Base-by-base conservation (phyloP, 2,888 invertebrate species). In the Microctonus aethiopoides region DNA sequence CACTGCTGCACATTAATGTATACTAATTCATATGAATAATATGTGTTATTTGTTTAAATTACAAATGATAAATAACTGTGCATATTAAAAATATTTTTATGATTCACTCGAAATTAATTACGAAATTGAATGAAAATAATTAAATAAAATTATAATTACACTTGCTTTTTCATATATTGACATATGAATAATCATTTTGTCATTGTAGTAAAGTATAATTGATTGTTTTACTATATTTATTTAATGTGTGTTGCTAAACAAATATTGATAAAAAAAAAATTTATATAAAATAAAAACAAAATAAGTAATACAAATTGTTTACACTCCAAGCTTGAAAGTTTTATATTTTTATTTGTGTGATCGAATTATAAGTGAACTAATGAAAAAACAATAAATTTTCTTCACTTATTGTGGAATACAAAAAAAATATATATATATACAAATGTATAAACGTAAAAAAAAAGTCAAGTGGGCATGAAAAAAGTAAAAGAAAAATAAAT, bases 401-500 rank as follows among this genome's bases (percentile, higher is more conserved):
- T 7, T 46, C 6, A 46, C 46, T 46, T 4, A 46, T 46, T 16
- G 16, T 16, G n/a, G n/a, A 39, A 6, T 36, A 10, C 1, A 36
- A 7, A 16, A 16, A 46, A 36, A 7, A 16, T 16, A 46, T 16
- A 46, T 16, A 46, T 46, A 46, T 46, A 46, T 13, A 41, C 41
- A 36, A 7, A 16, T 46, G 9, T 9, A 46, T 46, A 7, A 39
- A 39, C 39, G 5, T 39, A 1, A 39, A 39, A 20, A 16, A 2
- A 46, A 46, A 2, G 16, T 16, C 46, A 46, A 46, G 46, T 20
- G 46, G 16, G 20, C 46, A 46, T 46, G 46, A 63, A 52, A 39
- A 36, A 52, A 57, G 39, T n/a, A 41, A 36, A 32, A 63, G 51
- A 56, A 67, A 71, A 39, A 29, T 16, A 5, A 7, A 5, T 29